Evolutionary conservation across 2,113 vertebrate species (phyloP), one percentile per base, ranked within the genome.

Genomic region (Salminus brasiliensis): DNA sequence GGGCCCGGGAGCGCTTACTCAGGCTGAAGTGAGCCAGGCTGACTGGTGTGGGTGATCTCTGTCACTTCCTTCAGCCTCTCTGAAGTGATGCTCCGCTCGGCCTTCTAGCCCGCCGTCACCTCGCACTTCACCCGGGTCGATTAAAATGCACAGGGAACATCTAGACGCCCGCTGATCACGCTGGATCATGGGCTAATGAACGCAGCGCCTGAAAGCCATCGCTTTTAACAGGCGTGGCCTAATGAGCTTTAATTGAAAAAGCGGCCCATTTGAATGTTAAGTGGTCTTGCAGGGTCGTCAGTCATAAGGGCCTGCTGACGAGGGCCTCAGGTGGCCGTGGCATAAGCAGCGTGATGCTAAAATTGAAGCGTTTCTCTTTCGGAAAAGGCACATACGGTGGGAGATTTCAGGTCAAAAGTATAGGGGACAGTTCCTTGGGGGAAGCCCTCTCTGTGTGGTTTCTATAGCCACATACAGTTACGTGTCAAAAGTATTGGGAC

Each of bases 241-340:
- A 91, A 92, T 92, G 87, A 91, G 86, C 80, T 85, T 79, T 90
- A 90, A 91, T 91, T 91, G 88, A 87, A 87, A 83, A 84, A 49
- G 18, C 72, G 73, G 83, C 67, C 86, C 77, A 89, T 91, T 91
- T 88, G 83, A 83, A 82, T 84, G 83, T 86, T 76, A 82, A 63
- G 68, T 80, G 72, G 77, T 85, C 80, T 87, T 86, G 87, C 71
- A 45, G 43, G 43, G 43, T 45, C 43, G 43, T 45, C 43, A 45
- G 43, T 59, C 23, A 12, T 75, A 87, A 87, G 87, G 74, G 71
- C 79, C 81, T 89, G 87, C 81, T 43, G 21, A 32, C 21, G 25
- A 30, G 21, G 77, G 79, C 68, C 72, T 87, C 72, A 81, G 67
- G 76, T 68, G 9, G 12, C 9, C 29, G 12, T 30, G 32, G 21